Percentiles rank a stretch among this genome's conserved stretches.
phyloP scores from a whole-genome alignment of 2,113 vertebrate species.

The Agapornis roseicollis region DNA sequence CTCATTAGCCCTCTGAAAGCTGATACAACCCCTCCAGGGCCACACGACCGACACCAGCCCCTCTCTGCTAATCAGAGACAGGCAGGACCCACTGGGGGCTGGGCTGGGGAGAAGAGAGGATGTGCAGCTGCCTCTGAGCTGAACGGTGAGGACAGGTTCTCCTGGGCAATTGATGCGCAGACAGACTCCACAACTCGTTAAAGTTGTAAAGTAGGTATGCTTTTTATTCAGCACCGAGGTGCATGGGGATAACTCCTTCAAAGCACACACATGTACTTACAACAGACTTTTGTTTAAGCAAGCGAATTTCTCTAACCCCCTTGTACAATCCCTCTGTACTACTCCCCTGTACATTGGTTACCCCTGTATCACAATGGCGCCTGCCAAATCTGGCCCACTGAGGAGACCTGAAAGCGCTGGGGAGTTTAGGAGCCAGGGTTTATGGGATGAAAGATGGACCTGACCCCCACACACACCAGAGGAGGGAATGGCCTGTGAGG shows the following conservation, averaged over 20 bases:
- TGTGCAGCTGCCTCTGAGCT: background rate
- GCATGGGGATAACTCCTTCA: too few species aligned
- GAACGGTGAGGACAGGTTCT: background rate
- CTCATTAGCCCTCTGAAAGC: constrained; percentile 46
- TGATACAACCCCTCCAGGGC: background rate
- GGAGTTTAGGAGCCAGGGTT: background rate
- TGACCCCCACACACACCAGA: background rate
- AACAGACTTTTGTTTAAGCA: too few species aligned
- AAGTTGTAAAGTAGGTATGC: too few species aligned
- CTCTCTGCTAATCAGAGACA: constrained; percentile 50
- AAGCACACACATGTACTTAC: too few species aligned
- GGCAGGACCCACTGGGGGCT: background rate
- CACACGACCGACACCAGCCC: background rate
- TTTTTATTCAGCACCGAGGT: too few species aligned
- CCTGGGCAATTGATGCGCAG: too few species aligned
- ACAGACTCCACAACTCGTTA: too few species aligned
- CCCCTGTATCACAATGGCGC: too few species aligned
- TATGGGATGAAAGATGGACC: background rate
- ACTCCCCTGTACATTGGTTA: too few species aligned
- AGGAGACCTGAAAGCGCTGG: background rate
- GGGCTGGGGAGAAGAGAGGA: background rate
- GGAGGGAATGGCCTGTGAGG: background rate
- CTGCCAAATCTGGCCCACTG: background rate
- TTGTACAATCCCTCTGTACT: too few species aligned
- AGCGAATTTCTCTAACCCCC: too few species aligned